A percentile compares a stretch with the other conserved stretches of the same genome.
phyloP scores from a whole-genome alignment of 2,888 invertebrate genomes.

The Alloscopus bannaensis region DNA sequence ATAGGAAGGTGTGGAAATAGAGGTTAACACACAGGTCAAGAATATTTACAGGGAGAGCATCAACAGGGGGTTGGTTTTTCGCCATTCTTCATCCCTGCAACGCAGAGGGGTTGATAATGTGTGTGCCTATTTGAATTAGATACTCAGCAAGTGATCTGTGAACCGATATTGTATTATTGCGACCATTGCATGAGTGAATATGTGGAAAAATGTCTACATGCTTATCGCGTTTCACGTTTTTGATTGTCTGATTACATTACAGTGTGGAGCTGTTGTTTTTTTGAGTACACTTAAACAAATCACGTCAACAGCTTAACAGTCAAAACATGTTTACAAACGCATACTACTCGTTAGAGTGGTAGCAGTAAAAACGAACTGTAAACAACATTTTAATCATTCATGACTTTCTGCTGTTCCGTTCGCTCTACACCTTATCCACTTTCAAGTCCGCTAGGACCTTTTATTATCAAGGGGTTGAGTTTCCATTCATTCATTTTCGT shows the following conservation, averaged over 20 bases:
- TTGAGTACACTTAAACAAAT: conserved; percentile 6
- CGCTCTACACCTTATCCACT: no score
- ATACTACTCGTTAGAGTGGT: conserved; percentile 25
- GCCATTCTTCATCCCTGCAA: no score
- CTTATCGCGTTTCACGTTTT: conserved; percentile 2
- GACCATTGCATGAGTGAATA: no score
- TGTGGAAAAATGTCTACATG: no score
- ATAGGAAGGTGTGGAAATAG: neutral
- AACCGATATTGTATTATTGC: no score
- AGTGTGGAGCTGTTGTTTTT: neutral
- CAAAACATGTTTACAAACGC: conserved; percentile 46
- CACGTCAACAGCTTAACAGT: conserved; percentile 28
- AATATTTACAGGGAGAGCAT: conserved; percentile 13
- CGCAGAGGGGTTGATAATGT: no score
- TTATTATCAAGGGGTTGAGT: no score
- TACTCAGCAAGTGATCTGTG: no score
- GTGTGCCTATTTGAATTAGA: no score
- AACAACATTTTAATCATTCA: neutral
- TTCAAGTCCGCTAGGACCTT: no score
- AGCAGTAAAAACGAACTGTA: conserved; percentile 21
- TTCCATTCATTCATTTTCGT: conserved; percentile 5
- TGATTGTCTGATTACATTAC: conserved; percentile 1
- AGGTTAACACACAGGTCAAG: neutral
- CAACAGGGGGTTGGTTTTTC: no score
- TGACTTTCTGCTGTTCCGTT: conserved; percentile 5